Evolutionary conservation across 2,113 vertebrate species (phyloP), one percentile per base, ranked within the genome.

Genomic region (Drymodes brunneopygia): DNA sequence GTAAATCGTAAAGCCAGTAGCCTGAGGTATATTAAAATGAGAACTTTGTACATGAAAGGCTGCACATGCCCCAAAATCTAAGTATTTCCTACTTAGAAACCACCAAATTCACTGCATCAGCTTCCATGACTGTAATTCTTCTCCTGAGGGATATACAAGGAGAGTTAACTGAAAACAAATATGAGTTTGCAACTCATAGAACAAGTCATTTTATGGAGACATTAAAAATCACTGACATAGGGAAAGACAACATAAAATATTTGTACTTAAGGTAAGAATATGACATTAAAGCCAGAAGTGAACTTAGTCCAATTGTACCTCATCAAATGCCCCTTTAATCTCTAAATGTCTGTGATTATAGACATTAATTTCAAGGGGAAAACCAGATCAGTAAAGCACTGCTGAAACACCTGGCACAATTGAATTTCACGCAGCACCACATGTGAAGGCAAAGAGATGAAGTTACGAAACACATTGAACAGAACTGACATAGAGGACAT

Each of bases 31-130:
- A 96, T 97, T 98, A 98, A 98, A 98, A 98, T 98, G 98, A 98
- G 97, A 98, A 98, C 98, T 98, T 97, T 97, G 97, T 98, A 98
- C 98, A 98, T 98, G 98, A 98, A 98, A 98, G 97, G 94, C 96
- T 97, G 92, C 90, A 95, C 70, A 94, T 97, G 97, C 96, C 97
- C 98, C 97, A 78, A 97, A 98, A 98, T 98, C 97, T 97, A 96
- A 97, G 96, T 97, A 97, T 96, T 97, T 98, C 75, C 92, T 97
- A 94, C 94, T 97, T 97, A 96, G 96, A 96, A 98, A 96, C 95
- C 95, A 96, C 94, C 71, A 92, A 95, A 97, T 97, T 98, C 94
- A 77, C 96, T 96, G 83, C 94, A 95, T 97, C 95, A 98, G 97
- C 95, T 97, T 98, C 94, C 82, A 95, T 96, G 94, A 95, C 97